These are phyloP conservation scores for Maconellicoccus hirsutus DNA, from an alignment of 1,140 invertebrate genomes.

Conservation along the genomic window DNA sequence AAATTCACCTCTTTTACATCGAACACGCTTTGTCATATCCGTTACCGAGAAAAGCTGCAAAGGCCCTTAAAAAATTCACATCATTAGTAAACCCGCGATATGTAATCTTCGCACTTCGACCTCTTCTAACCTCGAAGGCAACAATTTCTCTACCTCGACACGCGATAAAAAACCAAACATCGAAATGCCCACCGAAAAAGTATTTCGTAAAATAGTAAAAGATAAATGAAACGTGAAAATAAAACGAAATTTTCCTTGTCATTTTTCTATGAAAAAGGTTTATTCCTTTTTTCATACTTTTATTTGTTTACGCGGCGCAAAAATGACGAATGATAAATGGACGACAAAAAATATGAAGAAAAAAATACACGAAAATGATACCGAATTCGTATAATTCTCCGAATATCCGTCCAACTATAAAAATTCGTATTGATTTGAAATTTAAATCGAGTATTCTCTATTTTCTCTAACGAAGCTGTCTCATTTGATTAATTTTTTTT, in stretches of 20 bases:
- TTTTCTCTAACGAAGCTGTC: not conserved
- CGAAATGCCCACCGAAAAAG: not conserved
- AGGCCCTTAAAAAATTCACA: no score
- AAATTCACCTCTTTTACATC: no score
- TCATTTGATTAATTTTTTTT: slow-evolving; percentile 1
- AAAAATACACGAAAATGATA: not conserved
- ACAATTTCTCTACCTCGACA: no score
- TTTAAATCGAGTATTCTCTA: not conserved
- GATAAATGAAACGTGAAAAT: slow-evolving; percentile 9
- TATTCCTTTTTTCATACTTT: not conserved
- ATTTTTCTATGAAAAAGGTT: not conserved
- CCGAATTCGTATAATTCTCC: not conserved
- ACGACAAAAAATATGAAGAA: not conserved
- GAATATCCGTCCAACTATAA: not conserved
- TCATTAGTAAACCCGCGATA: no score
- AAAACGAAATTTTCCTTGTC: slow-evolving; percentile 2
- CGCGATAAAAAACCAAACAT: no score
- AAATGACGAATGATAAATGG: slow-evolving; percentile 5
- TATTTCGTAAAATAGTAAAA: not conserved
- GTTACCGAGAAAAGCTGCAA: no score
- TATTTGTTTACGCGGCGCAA: slow-evolving; percentile 7
- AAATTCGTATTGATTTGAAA: not conserved
- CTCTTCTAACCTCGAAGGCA: no score
- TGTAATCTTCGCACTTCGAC: no score
- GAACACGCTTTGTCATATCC: no score